phyloP scores from a whole-genome alignment of 2,797 vertebrate genomes.

The Lagodon rhomboides region DNA sequence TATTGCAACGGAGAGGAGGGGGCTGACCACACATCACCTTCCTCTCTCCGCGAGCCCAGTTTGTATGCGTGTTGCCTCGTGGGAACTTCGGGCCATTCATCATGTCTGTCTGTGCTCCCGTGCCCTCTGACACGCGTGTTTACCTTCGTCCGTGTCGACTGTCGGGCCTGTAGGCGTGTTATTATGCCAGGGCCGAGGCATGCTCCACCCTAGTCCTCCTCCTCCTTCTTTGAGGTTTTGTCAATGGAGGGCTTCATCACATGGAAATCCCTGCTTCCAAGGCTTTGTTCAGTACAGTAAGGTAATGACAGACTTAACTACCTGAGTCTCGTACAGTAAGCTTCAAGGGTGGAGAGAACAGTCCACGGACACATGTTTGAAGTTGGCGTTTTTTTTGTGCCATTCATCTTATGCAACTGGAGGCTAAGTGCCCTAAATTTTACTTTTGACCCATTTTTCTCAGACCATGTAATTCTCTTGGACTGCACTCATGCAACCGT shows the following conservation, averaged over 20 bases:
- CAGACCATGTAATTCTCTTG: conserved; percentile 29
- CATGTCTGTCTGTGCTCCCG: conserved; percentile 83
- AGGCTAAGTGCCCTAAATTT: conserved; percentile 5
- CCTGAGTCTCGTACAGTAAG: conserved; percentile 12
- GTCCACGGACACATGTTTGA: neutral
- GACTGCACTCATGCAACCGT: conserved; percentile 1
- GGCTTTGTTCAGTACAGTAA: conserved; percentile 37
- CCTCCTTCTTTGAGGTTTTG: conserved; percentile 61
- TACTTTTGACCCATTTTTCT: conserved; percentile 22
- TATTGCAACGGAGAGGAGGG: conserved; percentile 71
- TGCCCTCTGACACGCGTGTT: conserved; percentile 85
- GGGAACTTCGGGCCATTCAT: conserved; percentile 84
- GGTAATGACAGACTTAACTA: conserved; percentile 30
- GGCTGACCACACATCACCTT: conserved; percentile 80
- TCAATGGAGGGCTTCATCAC: conserved; percentile 77
- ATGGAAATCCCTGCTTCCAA: conserved; percentile 47
- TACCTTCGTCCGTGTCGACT: conserved; percentile 80
- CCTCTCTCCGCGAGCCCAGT: conserved; percentile 61
- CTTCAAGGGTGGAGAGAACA: neutral
- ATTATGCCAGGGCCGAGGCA: conserved; percentile 76
- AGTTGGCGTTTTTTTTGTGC: neutral
- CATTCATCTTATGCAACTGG: neutral
- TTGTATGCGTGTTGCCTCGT: conserved; percentile 78
- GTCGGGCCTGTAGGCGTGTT: conserved; percentile 76
- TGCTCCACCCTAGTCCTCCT: conserved; percentile 69